Evolutionary conservation across 2,888 invertebrate genomes (phyloP).

Genomic region (Drosophila neotestacea): DNA sequence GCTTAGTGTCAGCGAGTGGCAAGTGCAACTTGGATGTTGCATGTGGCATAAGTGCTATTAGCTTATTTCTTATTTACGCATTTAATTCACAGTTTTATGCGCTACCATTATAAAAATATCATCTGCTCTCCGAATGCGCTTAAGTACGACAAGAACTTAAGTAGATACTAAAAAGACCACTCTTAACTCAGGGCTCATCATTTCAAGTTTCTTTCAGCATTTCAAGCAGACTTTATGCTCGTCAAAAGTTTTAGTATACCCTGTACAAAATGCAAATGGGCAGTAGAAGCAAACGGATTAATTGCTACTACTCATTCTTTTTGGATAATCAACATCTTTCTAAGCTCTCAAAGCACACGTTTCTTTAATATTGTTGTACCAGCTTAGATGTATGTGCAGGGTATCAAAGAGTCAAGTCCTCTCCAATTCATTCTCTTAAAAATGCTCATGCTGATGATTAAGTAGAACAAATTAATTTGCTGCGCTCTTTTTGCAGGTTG

Average conservation of each 20-base stretch:
- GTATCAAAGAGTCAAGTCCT: neutral
- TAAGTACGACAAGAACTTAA: slow-evolving; percentile 3
- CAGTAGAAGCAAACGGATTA: too few relatives aligned
- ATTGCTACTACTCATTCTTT: too few relatives aligned
- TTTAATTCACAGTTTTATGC: slow-evolving; percentile 25
- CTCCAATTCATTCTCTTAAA: neutral
- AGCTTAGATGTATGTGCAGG: neutral
- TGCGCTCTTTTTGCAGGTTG: slow-evolving; percentile 40
- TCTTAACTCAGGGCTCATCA: neutral
- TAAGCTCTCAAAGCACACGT: too few relatives aligned
- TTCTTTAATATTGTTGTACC: too few relatives aligned
- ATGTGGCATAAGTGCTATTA: slow-evolving; percentile 48
- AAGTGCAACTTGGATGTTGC: slow-evolving; percentile 43
- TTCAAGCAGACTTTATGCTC: neutral
- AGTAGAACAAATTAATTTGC: slow-evolving; percentile 59
- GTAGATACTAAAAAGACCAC: slow-evolving; percentile 1
- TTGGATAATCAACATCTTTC: too few relatives aligned
- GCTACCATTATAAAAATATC: slow-evolving; percentile 8
- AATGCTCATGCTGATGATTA: slow-evolving; percentile 13
- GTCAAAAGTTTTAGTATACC: neutral
- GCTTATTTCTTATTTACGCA: slow-evolving; percentile 36
- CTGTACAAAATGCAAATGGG: neutral
- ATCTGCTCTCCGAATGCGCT: slow-evolving; percentile 5
- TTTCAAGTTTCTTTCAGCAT: slow-evolving; percentile 2
- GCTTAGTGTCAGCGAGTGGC: slow-evolving; percentile 51